Percentiles rank a stretch among this genome's conserved stretches.
phyloP scores from a whole-genome alignment of 2,113 vertebrate genomes.

The Oplegnathus fasciatus region DNA sequence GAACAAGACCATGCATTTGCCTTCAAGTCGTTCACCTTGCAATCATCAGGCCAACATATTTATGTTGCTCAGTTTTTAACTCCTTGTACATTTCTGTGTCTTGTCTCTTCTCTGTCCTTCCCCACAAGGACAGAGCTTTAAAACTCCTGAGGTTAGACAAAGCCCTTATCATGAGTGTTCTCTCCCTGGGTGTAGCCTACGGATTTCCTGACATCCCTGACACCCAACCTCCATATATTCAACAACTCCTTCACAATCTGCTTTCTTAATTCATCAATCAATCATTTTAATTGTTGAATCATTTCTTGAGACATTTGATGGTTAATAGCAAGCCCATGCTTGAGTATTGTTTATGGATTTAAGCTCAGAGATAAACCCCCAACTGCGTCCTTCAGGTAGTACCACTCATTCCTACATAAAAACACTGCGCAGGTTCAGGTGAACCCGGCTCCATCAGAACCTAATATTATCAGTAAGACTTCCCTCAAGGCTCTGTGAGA shows the following conservation, averaged over 20 bases:
- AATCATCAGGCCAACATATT: constrained; percentile 10
- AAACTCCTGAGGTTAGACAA: background rate
- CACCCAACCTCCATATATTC: background rate
- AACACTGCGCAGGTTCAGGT: background rate
- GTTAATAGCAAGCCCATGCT: too few relatives aligned
- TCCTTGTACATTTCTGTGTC: background rate
- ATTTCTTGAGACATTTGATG: background rate
- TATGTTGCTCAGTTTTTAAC: constrained; percentile 8
- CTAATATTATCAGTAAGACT: constrained; percentile 4
- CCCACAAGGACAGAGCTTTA: background rate
- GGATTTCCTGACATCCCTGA: background rate
- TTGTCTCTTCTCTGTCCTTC: background rate
- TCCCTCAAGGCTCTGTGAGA: constrained; percentile 16
- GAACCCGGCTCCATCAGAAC: background rate
- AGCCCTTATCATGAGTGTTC: background rate
- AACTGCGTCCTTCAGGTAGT: background rate
- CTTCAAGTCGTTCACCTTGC: background rate
- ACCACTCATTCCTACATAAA: background rate
- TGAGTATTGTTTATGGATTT: constrained; percentile 1
- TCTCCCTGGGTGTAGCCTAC: background rate
- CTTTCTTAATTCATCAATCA: constrained; percentile 1
- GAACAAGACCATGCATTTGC: constrained; percentile 3
- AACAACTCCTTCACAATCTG: background rate
- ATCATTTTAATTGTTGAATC: constrained; percentile 2
- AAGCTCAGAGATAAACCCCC: background rate